Evolutionary conservation across 1,140 invertebrate genomes (phyloP), one percentile per base, ranked within the genome.

Genomic region (Halictus rubicundus): DNA sequence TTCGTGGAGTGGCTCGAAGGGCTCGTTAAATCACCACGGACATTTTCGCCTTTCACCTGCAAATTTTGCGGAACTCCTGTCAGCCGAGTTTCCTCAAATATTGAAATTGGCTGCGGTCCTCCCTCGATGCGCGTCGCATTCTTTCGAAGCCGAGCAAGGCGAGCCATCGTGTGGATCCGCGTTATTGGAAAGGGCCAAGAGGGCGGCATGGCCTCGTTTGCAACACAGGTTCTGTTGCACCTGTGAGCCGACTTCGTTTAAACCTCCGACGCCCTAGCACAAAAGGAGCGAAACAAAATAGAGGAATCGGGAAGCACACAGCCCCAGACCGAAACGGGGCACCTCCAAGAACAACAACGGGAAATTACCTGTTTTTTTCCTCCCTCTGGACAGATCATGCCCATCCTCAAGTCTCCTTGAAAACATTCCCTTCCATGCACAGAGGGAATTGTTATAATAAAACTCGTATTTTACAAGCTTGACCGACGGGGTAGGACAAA

Each of bases 71-170:
- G 82, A 72, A 73, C 81, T 82, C 77, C 68, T 66, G 77, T 83
- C 74, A 71, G 60, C 74, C 59, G 82, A 83, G 87, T 87, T 83
- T 86, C 83, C 78, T 87, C 81, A 88, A 88, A 88, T 88, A 88
- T 88, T 88, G 87, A 85, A 87, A 88, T 87, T 88, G 84, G 85
- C 78, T 69, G 79, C 70, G 79, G 73, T 85, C 71, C 49, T 52
- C 49, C 49, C 68, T 42, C 64, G 83, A 85, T 74, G 75, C 84
- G 75, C 73, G 83, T 74, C 69, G 83, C 68, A 82, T 86, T 86
- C 84, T 73, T 52, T 82, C 80, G 42, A 52, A 63, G 78, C 64
- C 69, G 59, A 68, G 59, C 57, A 23, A 5, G 3, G 63, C 64
- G 0, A n/a, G 63, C 57, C n/a, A n/a, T n/a, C n/a, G n/a, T n/a